These are phyloP conservation scores for Lasioglossum oenotherae DNA, from an alignment of 2,888 invertebrate species.

Conservation along the genomic window DNA sequence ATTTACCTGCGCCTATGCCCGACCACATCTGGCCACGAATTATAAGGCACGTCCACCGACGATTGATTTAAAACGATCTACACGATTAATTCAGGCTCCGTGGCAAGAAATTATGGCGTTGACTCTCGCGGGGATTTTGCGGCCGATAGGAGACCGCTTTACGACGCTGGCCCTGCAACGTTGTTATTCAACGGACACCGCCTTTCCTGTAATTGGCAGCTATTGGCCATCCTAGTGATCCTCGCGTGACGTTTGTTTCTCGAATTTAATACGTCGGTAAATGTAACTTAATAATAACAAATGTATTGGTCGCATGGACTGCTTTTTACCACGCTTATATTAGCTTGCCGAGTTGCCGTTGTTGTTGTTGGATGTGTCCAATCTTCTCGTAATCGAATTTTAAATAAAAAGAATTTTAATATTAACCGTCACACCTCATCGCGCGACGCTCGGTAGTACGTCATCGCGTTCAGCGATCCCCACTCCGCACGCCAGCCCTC, in stretches of 20 bases:
- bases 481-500: too few relatives aligned
- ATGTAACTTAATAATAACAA: too few relatives aligned
- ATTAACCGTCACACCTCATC: too few relatives aligned
- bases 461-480: too few relatives aligned
- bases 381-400: too few relatives aligned
- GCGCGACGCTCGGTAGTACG: too few relatives aligned
- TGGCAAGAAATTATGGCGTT: conserved; percentile 47
- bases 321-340: too few relatives aligned
- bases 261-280: neutral
- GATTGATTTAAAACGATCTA: conserved; percentile 65
- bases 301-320: too few relatives aligned
- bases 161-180: conserved; percentile 22
- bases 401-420: too few relatives aligned
- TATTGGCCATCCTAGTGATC: neutral
- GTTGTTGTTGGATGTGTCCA: too few relatives aligned
- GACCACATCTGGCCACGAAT: conserved; percentile 52
- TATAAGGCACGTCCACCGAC: conserved; percentile 61
- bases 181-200: conserved; percentile 26
- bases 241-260: neutral
- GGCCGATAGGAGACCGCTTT: conserved; percentile 19
- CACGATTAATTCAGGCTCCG: conserved; percentile 55
- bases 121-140: conserved; percentile 28
- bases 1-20: conserved; percentile 49
- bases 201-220: conserved; percentile 15
- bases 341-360: too few relatives aligned